These are phyloP conservation scores for Sericinus montela DNA, from an alignment of 2,888 invertebrate genomes.

Conservation along the genomic window DNA sequence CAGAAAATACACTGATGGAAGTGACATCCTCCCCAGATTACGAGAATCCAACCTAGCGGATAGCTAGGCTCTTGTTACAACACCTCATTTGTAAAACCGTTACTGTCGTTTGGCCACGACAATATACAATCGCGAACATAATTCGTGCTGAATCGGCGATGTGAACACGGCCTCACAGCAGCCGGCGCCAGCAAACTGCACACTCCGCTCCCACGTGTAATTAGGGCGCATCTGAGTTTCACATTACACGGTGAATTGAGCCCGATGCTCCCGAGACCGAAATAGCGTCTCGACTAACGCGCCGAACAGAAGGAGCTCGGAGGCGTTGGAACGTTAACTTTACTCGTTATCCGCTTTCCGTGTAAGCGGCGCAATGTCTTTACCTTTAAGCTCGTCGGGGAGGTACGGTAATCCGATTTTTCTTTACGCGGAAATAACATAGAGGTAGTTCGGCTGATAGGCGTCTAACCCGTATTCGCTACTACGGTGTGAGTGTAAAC, in stretches of 20 bases:
- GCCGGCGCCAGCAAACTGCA: constrained; percentile 3
- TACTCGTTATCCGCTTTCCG: not conserved
- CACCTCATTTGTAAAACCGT: too few relatives aligned
- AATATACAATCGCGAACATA: too few relatives aligned
- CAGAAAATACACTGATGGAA: too few relatives aligned
- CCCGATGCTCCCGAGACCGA: constrained; percentile 5
- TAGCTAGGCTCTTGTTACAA: too few relatives aligned
- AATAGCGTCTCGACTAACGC: constrained; percentile 5
- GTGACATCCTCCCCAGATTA: too few relatives aligned
- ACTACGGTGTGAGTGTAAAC: too few relatives aligned
- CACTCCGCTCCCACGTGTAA: constrained; percentile 9
- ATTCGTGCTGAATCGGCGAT: not conserved
- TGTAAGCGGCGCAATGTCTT: not conserved
- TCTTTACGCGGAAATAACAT: not conserved
- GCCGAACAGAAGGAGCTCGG: not conserved
- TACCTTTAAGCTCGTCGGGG: not conserved
- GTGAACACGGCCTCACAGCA: not conserved
- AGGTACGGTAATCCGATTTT: constrained; percentile 5
- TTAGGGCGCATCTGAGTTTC: constrained; percentile 12
- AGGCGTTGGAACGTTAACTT: constrained; percentile 7
- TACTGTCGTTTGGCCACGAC: too few relatives aligned
- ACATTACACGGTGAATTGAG: constrained; percentile 11
- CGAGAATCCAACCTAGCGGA: too few relatives aligned
- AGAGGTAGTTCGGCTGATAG: too few relatives aligned
- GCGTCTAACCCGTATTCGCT: too few relatives aligned